Evolutionary conservation across 23 tunicate species (phyloP), one percentile per base, ranked within the genome.

Genomic region (Clavelina lepadiformis): DNA sequence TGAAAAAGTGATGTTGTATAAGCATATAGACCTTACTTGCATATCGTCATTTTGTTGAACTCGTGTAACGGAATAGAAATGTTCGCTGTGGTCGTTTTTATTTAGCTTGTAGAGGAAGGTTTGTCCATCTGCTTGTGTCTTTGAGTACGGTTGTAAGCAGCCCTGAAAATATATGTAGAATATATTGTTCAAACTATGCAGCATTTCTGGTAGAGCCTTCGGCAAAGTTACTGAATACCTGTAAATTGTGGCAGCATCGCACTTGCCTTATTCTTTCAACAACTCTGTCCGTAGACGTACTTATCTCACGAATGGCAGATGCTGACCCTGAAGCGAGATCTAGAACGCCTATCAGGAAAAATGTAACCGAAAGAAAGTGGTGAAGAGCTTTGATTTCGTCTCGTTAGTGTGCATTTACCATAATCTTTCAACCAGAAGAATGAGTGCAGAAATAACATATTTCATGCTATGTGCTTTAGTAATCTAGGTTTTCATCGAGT

Each of bases 281-380:
- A 23, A 58, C 35, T 41, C 50, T 67, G 28, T 89, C 89, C 32
- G 58, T 63, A 27, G 83, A 61, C 26, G 70, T 60, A 69, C 91
- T 81, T 24, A 85, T 74, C 28, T 89, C 91, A 46, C 91, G 83
- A 25, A 89, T 89, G 7, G 86, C 88, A 30, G 97, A 89, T 19
- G 97, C 89, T 8, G 97, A 82, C 49, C 81, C 83, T 7, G 97
- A 89, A 11, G 97, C 97, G 31, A 89, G 66, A 46, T 89, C 97
- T 27, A 89, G 63, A 1, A 89, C 80, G 19, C 97, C 97, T n/a
- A n/a, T n/a, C n/a, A n/a, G n/a, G n/a, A n/a, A n/a, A n/a, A n/a
- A n/a, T n/a, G n/a, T n/a, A n/a, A n/a, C n/a, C n/a, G n/a, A n/a
- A n/a, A n/a, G n/a, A n/a, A n/a, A n/a, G n/a, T n/a, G n/a, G n/a